phyloP scores from a whole-genome alignment of 2,797 vertebrate species.

The Botia almorhae region DNA sequence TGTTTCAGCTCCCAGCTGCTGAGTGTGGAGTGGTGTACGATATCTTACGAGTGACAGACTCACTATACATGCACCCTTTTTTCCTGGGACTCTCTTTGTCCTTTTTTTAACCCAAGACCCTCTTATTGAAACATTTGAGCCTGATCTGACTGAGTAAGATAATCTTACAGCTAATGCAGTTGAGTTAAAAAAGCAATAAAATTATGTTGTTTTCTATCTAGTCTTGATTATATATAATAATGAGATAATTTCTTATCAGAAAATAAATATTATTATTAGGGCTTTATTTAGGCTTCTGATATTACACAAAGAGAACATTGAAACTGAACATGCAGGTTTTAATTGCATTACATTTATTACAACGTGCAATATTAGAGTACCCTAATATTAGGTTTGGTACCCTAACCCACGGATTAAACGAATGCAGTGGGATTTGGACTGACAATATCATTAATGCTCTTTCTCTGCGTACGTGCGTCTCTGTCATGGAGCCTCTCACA shows the following conservation, averaged over 20 bases:
- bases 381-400: background rate
- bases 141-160: constrained; percentile 26
- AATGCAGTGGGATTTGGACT: background rate
- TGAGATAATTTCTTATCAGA: too few species aligned
- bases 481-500: constrained; percentile 24
- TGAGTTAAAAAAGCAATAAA: background rate
- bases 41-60: constrained; percentile 52
- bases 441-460: constrained; percentile 14
- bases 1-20: constrained; percentile 51
- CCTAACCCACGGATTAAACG: too few species aligned
- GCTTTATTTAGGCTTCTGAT: too few species aligned
- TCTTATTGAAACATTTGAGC: constrained; percentile 53
- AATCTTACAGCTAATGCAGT: constrained; percentile 18
- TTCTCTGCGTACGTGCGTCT: constrained; percentile 29
- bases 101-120: constrained; percentile 46
- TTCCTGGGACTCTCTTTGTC: constrained; percentile 42
- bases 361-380: too few species aligned
- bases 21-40: constrained; percentile 39
- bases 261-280: too few species aligned
- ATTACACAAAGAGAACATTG: too few species aligned
- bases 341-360: too few species aligned
- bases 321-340: too few species aligned
- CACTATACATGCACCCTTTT: constrained; percentile 47
- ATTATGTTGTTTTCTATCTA: too few species aligned
- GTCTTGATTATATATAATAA: too few species aligned